Evolutionary conservation across 2,888 invertebrate species (phyloP).

Genomic region (Epinotia nisella): DNA sequence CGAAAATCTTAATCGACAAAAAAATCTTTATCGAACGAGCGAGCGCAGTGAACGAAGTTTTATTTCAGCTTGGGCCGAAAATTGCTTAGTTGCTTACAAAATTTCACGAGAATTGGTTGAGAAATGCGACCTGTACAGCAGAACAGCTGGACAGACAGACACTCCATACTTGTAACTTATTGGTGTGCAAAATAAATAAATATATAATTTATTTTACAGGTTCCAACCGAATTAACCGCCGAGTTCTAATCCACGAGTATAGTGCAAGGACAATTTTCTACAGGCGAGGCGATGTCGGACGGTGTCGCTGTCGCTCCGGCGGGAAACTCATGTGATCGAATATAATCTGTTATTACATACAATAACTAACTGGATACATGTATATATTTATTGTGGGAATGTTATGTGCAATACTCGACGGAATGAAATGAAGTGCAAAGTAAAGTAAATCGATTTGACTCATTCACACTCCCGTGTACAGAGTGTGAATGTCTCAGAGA

Average conservation of each 20-base stretch:
- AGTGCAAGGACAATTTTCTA: constrained; percentile 56
- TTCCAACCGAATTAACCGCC: constrained; percentile 66
- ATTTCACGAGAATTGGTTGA: too few species aligned
- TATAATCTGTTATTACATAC: constrained; percentile 51
- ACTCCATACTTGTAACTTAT: too few species aligned
- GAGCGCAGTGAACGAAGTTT: too few species aligned
- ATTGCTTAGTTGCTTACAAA: too few species aligned
- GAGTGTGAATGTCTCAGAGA: constrained; percentile 59
- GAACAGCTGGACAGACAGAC: too few species aligned
- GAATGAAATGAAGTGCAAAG: constrained; percentile 62
- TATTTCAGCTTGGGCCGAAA: too few species aligned
- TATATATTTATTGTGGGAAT: constrained; percentile 67
- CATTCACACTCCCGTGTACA: constrained; percentile 58
- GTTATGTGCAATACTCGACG: constrained; percentile 71
- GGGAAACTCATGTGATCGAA: constrained; percentile 42
- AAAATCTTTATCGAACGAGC: too few species aligned
- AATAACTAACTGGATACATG: constrained; percentile 58
- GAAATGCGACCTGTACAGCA: too few species aligned
- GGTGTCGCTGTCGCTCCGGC: constrained; percentile 45
- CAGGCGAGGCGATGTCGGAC: constrained; percentile 37
- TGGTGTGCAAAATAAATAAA: too few species aligned
- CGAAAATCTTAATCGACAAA: too few species aligned
- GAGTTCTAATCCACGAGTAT: constrained; percentile 61
- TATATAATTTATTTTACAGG: constrained; percentile 52
- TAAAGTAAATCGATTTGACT: constrained; percentile 50